Evolutionary conservation across 2,888 invertebrate genomes (phyloP).

Genomic region (Polydrusus tereticollis): DNA sequence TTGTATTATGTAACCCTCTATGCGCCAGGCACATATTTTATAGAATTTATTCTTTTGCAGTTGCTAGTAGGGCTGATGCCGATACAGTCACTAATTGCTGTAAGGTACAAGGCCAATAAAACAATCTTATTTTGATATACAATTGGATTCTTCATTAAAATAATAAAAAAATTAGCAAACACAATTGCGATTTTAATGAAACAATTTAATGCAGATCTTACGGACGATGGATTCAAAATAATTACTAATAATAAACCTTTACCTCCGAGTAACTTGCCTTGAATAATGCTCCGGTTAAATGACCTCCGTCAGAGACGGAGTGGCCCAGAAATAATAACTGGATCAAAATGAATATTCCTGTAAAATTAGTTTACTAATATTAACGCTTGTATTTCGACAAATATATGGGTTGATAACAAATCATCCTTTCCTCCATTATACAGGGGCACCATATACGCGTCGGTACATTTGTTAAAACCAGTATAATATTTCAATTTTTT

Average conservation of each 20-base stretch:
- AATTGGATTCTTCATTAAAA: constrained; percentile 26
- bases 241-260: constrained; percentile 49
- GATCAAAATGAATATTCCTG: constrained; percentile 7
- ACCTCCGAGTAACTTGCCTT: constrained; percentile 43
- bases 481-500: no score
- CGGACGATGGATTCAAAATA: constrained; percentile 46
- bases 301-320: constrained; percentile 40
- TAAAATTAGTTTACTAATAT: no score
- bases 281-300: constrained; percentile 46
- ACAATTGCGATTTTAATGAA: constrained; percentile 48
- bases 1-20: no score
- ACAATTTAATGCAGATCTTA: constrained; percentile 48
- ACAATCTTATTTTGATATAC: constrained; percentile 11
- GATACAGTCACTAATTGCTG: neutral
- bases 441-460: no score
- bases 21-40: no score
- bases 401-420: no score
- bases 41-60: no score
- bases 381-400: no score
- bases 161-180: constrained; percentile 40
- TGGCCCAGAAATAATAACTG: constrained; percentile 6
- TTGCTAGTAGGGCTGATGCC: no score
- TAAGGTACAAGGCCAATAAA: constrained; percentile 7
- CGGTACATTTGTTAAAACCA: no score
- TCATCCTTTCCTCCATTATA: no score